phyloP scores from a whole-genome alignment of 2,888 invertebrate genomes.

The Macaria liturata region DNA sequence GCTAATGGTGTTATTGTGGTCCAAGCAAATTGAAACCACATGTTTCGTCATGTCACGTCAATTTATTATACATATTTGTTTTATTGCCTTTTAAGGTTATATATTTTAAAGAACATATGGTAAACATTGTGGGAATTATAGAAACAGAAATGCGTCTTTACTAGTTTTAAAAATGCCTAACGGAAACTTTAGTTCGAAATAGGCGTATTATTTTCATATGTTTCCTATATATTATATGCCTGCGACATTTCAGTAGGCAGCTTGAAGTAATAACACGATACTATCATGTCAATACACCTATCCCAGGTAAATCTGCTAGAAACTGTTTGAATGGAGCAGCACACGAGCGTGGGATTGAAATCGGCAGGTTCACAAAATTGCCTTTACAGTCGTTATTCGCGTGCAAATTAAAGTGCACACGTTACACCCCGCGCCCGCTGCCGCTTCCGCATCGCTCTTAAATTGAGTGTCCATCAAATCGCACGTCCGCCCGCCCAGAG shows the following conservation, averaged over 20 bases:
- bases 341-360: slow-evolving; percentile 6
- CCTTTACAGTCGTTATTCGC: slow-evolving; percentile 37
- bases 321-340: background rate
- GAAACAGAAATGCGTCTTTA: no score
- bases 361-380: slow-evolving; percentile 11
- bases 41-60: slow-evolving; percentile 40
- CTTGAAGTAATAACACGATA: no score
- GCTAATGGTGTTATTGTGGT: slow-evolving; percentile 4
- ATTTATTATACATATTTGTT: slow-evolving; percentile 22
- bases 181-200: no score
- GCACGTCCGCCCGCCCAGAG: slow-evolving; percentile 41
- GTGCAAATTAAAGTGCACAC: slow-evolving; percentile 52
- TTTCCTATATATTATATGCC: background rate
- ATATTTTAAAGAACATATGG: slow-evolving; percentile 55
- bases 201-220: no score
- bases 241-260: background rate
- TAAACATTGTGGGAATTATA: slow-evolving; percentile 45
- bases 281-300: no score
- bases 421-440: slow-evolving; percentile 29
- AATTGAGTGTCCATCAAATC: slow-evolving; percentile 66
- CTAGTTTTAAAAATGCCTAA: no score
- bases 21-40: slow-evolving; percentile 57
- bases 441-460: slow-evolving; percentile 45
- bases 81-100: slow-evolving; percentile 52
- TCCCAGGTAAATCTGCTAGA: no score